Evolutionary conservation across 2,888 invertebrate genomes (phyloP), one percentile per base, ranked within the genome.

Genomic region (Punctoribates punctum): DNA sequence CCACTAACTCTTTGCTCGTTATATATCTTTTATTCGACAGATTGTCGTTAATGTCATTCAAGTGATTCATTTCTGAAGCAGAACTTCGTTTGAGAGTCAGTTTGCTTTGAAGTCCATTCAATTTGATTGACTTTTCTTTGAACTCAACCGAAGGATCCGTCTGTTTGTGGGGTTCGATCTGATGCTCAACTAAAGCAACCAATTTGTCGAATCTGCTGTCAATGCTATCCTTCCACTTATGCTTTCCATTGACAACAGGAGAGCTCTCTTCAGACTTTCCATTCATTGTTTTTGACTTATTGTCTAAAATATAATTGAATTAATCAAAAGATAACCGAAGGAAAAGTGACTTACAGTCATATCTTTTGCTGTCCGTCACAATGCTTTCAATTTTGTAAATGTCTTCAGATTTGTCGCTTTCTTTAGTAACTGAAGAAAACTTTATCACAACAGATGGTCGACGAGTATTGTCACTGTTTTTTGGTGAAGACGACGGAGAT

Each of bases 141-240:
- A 13, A 42, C 42, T 42, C 42, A 9, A 42, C 13, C 6, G 9
- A 42, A 42, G 20, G 2, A 42, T 42, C 42, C 4, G 42, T 17
- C 5, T 3, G 73, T 27, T 73, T 73, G 15, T 46, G 42, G 15
- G 27, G 73, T n/a, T 73, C 27, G 48, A 51, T 73, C 46, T 46
- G 51, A 46, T 25, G 25, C 73, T 73, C 48, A 73, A 95, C 95
- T 83, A 94, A 93, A 77, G 94, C 94, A 80, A 96, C 93, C 81
- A 96, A 87, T 80, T 94, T 90, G 86, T 96, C 96, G 86, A 96
- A 96, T 75, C 94, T 93, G 81, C 92, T 93, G 83, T 92, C 93
- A 81, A 95, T 93, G 81, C 93, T 90, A 84, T 94, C 92, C 84
- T 94, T 93, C 94, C 94, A 95, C 34, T 81, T 74, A 57, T 74